A percentile compares a stretch with the other conserved stretches of the same genome.
phyloP scores from a whole-genome alignment of 2,113 vertebrate genomes.

The Triplophysa rosa region DNA sequence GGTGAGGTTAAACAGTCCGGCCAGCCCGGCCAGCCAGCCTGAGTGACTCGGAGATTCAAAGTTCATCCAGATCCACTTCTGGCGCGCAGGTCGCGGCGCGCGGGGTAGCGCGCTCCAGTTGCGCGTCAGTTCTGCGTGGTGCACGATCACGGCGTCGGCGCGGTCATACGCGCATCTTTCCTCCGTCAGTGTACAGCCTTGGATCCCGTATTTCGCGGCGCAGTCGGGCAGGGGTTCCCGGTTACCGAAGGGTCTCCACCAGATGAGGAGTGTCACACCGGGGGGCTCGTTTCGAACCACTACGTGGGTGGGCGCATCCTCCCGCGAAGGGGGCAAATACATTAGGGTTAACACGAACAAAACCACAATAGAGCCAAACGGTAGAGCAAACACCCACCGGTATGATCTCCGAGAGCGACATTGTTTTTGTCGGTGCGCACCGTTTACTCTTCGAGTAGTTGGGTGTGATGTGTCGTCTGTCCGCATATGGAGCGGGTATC shows the following conservation, averaged over 20 bases:
- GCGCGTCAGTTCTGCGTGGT: slow-evolving; percentile 81
- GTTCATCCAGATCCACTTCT: slow-evolving; percentile 97
- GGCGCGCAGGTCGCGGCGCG: slow-evolving; percentile 68
- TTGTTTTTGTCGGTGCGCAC: not conserved
- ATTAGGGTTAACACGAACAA: slow-evolving; percentile 13
- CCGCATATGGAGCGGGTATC: not conserved
- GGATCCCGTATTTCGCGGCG: slow-evolving; percentile 67
- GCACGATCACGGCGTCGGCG: slow-evolving; percentile 83
- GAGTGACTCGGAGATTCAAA: slow-evolving; percentile 89
- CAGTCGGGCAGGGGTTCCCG: slow-evolving; percentile 68
- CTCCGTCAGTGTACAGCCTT: slow-evolving; percentile 77
- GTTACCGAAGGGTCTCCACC: slow-evolving; percentile 82
- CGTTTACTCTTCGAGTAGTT: not conserved
- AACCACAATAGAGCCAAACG: not conserved
- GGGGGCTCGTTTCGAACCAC: not conserved
- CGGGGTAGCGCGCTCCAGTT: slow-evolving; percentile 51
- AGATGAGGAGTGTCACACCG: slow-evolving; percentile 76
- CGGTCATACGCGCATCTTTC: slow-evolving; percentile 61
- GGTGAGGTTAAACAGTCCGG: slow-evolving; percentile 85
- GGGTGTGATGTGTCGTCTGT: not conserved
- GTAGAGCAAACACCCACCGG: not conserved
- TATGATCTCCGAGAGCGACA: not conserved
- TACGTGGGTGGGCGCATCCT: not conserved
- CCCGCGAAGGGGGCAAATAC: not conserved
- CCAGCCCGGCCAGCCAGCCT: slow-evolving; percentile 62